These are phyloP conservation scores for Isurus oxyrinchus DNA, from an alignment of 2,113 vertebrate genomes.

Conservation along the genomic window DNA sequence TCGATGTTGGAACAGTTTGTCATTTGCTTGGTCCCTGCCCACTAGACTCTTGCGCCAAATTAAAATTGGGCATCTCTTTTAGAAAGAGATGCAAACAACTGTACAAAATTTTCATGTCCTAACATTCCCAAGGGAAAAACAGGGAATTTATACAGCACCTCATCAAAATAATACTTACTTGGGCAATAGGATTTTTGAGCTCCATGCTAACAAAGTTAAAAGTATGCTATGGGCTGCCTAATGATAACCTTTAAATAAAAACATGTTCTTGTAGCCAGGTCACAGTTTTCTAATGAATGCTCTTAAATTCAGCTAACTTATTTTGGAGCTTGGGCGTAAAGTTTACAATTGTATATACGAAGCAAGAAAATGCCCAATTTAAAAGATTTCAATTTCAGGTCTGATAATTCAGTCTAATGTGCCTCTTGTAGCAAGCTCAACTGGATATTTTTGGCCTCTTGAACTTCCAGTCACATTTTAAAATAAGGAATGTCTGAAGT, in stretches of 20 bases:
- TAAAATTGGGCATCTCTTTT: neutral
- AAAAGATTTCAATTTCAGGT: slow-evolving; percentile 1
- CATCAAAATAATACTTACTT: slow-evolving; percentile 16
- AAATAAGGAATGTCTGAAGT: neutral
- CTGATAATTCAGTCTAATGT: neutral
- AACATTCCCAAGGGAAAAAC: neutral
- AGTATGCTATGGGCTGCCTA: neutral
- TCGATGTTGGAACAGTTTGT: neutral
- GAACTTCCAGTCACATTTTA: slow-evolving; percentile 1
- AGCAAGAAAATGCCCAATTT: neutral
- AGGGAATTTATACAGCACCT: neutral
- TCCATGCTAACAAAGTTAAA: neutral
- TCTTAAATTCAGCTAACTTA: neutral
- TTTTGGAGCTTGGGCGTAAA: neutral
- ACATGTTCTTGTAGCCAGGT: neutral
- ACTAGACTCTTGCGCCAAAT: too few species aligned
- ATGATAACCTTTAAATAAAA: neutral
- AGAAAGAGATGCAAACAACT: neutral
- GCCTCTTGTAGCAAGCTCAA: neutral
- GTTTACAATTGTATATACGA: neutral
- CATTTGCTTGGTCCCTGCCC: neutral
- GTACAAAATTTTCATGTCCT: neutral
- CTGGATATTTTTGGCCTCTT: neutral
- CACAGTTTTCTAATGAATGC: neutral
- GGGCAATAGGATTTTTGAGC: neutral